Percentiles rank a stretch among this genome's conserved stretches.
Conservation (phyloP, 2,888 invertebrate genomes). For the Tigriopus californicus region DNA sequence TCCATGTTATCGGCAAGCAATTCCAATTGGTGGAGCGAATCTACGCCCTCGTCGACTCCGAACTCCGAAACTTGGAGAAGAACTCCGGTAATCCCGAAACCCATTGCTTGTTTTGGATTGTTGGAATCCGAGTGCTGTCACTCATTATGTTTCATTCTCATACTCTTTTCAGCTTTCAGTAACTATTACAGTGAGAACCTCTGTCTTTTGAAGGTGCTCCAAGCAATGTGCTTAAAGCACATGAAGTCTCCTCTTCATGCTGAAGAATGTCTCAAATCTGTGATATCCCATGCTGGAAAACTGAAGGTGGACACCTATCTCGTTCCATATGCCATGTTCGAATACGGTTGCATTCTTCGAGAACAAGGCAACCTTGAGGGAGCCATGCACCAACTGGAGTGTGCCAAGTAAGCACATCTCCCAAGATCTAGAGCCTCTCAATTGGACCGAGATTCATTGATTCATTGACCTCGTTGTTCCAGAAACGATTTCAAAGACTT, state of each 20-base stretch:
- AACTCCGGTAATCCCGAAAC: not conserved
- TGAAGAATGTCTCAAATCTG: constrained; percentile 45
- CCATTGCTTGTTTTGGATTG: too few relatives aligned
- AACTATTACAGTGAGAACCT: constrained; percentile 44
- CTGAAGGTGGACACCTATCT: constrained; percentile 65
- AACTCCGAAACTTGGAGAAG: constrained; percentile 7
- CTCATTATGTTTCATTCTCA: too few relatives aligned
- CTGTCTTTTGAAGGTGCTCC: constrained; percentile 52
- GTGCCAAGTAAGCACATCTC: constrained; percentile 52
- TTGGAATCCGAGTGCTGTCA: too few relatives aligned
- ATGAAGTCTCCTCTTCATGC: constrained; percentile 58
- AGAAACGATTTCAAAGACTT: constrained; percentile 76
- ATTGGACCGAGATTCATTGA: not conserved
- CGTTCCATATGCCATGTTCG: constrained; percentile 64
- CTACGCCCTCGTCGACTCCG: constrained; percentile 23
- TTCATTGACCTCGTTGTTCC: constrained; percentile 24
- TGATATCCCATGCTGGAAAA: constrained; percentile 44
- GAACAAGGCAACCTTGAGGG: constrained; percentile 44
- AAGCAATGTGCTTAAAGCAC: constrained; percentile 61
- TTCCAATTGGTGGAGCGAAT: constrained; percentile 42
- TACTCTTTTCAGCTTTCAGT: constrained; percentile 9
- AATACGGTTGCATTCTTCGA: constrained; percentile 59
- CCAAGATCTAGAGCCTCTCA: constrained; percentile 10
- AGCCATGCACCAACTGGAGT: constrained; percentile 51
- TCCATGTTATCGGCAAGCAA: constrained; percentile 55